These are phyloP conservation scores for Torymus auratus DNA, from an alignment of 2,888 invertebrate species.

Conservation along the genomic window DNA sequence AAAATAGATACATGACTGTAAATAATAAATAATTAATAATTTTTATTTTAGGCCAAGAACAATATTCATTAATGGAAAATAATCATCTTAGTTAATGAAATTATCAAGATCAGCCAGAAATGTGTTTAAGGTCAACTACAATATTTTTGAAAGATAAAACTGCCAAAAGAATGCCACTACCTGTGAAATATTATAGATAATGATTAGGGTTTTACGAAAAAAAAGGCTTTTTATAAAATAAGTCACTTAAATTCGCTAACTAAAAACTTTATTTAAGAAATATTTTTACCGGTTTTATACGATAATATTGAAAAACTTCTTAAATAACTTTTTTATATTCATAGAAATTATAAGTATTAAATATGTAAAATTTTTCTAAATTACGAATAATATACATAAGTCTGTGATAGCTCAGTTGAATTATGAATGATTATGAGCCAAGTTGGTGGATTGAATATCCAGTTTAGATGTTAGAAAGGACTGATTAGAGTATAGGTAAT, in stretches of 20 bases:
- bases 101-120: background rate
- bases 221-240: no score
- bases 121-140: background rate
- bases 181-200: no score
- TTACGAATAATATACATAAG: slow-evolving; percentile 19
- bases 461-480: slow-evolving; percentile 15
- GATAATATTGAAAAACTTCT: slow-evolving; percentile 7
- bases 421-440: slow-evolving; percentile 18
- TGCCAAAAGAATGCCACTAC: no score
- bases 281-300: background rate
- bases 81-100: slow-evolving; percentile 13
- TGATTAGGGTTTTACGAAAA: no score
- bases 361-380: slow-evolving; percentile 14
- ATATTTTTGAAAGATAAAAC: no score
- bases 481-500: slow-evolving; percentile 42
- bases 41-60: slow-evolving; percentile 40
- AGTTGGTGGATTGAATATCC: slow-evolving; percentile 12
- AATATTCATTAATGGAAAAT: slow-evolving; percentile 8
- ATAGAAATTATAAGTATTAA: slow-evolving; percentile 12
- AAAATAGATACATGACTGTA: background rate
- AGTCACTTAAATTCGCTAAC: no score
- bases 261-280: no score
- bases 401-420: slow-evolving; percentile 48
- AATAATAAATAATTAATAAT: slow-evolving; percentile 1
- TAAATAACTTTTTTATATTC: background rate